Evolutionary conservation across 2,797 vertebrate species (phyloP).

Genomic region (Alca torda): DNA sequence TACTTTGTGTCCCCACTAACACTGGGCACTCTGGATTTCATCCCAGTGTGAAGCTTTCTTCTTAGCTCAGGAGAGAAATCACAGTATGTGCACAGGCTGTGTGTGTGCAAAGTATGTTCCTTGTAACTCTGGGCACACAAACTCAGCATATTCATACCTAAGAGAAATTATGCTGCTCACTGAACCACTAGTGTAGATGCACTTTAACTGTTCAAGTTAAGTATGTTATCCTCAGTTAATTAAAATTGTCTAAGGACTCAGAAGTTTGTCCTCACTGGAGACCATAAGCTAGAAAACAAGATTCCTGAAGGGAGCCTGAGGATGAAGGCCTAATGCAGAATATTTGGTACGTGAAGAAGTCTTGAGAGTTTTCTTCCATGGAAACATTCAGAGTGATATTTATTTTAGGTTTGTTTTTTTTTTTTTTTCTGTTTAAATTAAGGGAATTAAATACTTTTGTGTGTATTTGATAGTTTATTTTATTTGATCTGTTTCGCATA

Average conservation of each 20-base stretch:
- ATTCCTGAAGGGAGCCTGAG: neutral
- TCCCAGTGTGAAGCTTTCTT: neutral
- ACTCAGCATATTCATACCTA: neutral
- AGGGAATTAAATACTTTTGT: neutral
- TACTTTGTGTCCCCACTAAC: neutral
- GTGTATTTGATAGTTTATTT: neutral
- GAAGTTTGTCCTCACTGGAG: neutral
- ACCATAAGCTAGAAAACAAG: neutral
- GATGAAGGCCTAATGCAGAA: neutral
- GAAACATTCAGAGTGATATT: neutral
- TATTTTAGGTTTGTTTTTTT: neutral
- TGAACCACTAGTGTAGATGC: neutral
- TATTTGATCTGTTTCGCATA: neutral
- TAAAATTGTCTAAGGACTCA: neutral
- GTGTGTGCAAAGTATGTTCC: neutral
- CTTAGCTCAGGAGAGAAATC: neutral
- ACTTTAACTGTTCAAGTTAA: neutral
- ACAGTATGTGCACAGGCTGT: neutral
- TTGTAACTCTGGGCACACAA: fast-evolving
- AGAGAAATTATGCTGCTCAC: neutral
- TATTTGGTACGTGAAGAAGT: neutral
- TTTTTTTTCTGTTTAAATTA: neutral
- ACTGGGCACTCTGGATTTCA: neutral
- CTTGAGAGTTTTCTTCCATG: neutral
- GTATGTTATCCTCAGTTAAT: neutral